These are phyloP conservation scores for Gobiocypris rarus DNA, from an alignment of 2,113 vertebrate species.

Conservation along the genomic window DNA sequence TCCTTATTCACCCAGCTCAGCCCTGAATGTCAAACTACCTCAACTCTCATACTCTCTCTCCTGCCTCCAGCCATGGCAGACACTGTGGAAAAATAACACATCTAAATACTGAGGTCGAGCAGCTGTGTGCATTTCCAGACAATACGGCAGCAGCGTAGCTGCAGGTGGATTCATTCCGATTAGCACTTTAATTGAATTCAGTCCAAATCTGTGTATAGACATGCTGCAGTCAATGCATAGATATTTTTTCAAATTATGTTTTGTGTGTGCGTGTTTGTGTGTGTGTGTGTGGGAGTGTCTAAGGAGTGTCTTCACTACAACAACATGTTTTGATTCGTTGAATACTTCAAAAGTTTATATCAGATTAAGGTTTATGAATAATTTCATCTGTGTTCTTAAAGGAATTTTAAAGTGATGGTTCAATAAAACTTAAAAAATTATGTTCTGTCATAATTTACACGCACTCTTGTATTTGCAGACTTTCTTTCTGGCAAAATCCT, in stretches of 20 bases:
- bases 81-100: conserved; percentile 22
- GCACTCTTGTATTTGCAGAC: too few relatives aligned
- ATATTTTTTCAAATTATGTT: conserved; percentile 14
- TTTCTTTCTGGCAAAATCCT: too few relatives aligned
- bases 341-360: not conserved
- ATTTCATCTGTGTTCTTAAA: not conserved
- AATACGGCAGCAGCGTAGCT: not conserved
- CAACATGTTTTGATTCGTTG: not conserved
- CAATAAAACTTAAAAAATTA: too few relatives aligned
- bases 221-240: conserved; percentile 36
- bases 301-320: not conserved
- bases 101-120: conserved; percentile 45
- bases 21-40: conserved; percentile 43
- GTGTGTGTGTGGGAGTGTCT: too few relatives aligned
- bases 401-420: not conserved
- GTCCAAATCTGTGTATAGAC: conserved; percentile 2
- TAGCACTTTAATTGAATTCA: conserved; percentile 44
- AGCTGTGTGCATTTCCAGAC: conserved; percentile 14
- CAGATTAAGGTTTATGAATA: not conserved
- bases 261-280: too few relatives aligned
- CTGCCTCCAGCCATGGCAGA: conserved; percentile 35
- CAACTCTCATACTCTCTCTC: conserved; percentile 15
- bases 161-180: conserved; percentile 35
- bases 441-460: too few relatives aligned
- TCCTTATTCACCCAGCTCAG: conserved; percentile 48